Conservation (phyloP, 2,888 invertebrate genomes). For the Clitarchus hookeri region DNA sequence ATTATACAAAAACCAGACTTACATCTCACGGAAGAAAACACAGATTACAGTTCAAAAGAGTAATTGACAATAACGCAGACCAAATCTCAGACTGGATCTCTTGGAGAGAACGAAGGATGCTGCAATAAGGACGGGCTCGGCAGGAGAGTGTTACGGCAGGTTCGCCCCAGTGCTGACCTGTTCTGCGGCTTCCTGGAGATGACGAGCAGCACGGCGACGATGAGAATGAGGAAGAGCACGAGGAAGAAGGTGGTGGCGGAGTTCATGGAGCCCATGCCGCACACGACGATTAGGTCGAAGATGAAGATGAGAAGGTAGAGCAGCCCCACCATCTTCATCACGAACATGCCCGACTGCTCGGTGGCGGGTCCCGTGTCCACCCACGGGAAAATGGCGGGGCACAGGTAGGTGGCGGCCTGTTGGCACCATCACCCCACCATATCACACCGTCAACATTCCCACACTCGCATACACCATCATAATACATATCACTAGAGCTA, state of each 20-base stretch:
- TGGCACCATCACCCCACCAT: too few species aligned
- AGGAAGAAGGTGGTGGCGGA: slow-evolving; percentile 71
- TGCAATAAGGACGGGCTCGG: too few species aligned
- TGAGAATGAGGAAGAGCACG: slow-evolving; percentile 69
- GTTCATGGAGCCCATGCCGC: slow-evolving; percentile 58
- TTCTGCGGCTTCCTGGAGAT: slow-evolving; percentile 92
- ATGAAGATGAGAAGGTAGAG: slow-evolving; percentile 78
- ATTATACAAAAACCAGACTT: too few species aligned
- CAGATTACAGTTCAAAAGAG: too few species aligned
- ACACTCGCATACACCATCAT: slow-evolving; percentile 6
- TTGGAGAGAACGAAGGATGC: too few species aligned
- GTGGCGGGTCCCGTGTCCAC: slow-evolving; percentile 87
- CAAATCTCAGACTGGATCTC: too few species aligned
- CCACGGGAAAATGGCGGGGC: slow-evolving; percentile 88
- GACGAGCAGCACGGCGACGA: slow-evolving; percentile 74
- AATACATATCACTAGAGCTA: neutral
- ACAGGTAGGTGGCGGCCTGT: slow-evolving; percentile 78
- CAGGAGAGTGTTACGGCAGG: too few species aligned
- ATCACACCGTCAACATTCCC: neutral
- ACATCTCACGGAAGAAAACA: too few species aligned
- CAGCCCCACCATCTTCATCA: slow-evolving; percentile 84
- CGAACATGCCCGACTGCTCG: slow-evolving; percentile 81
- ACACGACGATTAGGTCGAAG: slow-evolving; percentile 80
- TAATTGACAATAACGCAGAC: too few species aligned
- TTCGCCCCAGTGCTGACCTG: slow-evolving; percentile 61